Evolutionary conservation across 2,888 invertebrate species (phyloP).

Genomic region (Agrochola macilenta): DNA sequence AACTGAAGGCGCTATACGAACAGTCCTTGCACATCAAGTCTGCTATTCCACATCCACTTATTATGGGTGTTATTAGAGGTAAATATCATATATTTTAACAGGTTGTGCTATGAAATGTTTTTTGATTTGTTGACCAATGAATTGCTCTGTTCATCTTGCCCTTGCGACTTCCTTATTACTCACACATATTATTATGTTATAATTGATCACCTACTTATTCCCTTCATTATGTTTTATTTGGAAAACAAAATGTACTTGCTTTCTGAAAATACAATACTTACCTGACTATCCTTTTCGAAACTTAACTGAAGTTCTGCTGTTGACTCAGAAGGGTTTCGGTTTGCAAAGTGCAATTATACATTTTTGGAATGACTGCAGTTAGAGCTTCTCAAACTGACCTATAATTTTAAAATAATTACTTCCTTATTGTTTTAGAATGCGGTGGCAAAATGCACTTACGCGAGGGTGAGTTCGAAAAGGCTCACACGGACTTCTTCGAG

Average conservation of each 20-base stretch:
- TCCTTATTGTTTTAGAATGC: conserved; percentile 92
- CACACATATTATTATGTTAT: background rate
- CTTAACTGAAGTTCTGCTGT: background rate
- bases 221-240: background rate
- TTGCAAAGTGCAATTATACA: background rate
- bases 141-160: background rate
- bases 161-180: background rate
- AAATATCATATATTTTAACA: conserved; percentile 57
- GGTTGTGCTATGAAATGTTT: background rate
- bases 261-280: background rate
- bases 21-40: conserved; percentile 99
- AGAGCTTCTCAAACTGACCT: background rate
- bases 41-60: conserved; percentile 99
- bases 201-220: background rate
- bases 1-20: conserved; percentile 98
- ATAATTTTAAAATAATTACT: background rate
- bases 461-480: conserved; percentile 99
- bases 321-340: background rate
- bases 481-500: conserved; percentile 99
- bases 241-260: background rate
- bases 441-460: conserved; percentile 99
- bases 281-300: background rate
- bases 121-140: conserved; percentile 7
- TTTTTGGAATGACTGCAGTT: background rate
- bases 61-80: conserved; percentile 99